Evolutionary conservation across 2,113 vertebrate species (phyloP).

Genomic region (Illadopsis cleaveri): DNA sequence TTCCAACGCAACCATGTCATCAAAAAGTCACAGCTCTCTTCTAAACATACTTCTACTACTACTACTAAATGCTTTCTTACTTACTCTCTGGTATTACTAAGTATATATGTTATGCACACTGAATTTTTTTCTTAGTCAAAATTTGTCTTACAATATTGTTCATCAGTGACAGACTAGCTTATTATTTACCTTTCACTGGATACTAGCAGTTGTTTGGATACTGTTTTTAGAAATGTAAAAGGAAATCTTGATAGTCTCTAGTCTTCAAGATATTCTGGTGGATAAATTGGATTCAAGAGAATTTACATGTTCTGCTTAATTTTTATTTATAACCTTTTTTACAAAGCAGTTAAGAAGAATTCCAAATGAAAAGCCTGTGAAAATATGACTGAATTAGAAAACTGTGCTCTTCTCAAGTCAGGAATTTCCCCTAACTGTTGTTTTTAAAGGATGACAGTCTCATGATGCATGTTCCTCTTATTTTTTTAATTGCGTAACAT

Average conservation of each 20-base stretch:
- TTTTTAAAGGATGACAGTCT: not conserved
- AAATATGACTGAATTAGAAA: not conserved
- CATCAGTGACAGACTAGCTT: not conserved
- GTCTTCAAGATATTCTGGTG: not conserved
- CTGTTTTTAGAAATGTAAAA: not conserved
- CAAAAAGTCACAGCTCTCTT: not conserved
- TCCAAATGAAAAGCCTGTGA: not conserved
- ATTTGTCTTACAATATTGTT: not conserved
- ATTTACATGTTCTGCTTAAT: not conserved
- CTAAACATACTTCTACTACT: not conserved
- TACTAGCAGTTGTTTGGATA: not conserved
- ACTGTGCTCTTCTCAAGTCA: not conserved
- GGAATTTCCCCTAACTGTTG: not conserved
- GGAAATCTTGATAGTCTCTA: not conserved
- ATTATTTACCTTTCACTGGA: not conserved
- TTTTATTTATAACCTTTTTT: not conserved
- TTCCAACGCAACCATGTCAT: fast-evolving
- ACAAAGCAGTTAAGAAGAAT: not conserved
- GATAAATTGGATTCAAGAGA: not conserved
- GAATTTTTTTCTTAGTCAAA: not conserved
- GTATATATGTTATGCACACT: fast-evolving
- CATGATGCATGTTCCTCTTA: not conserved
- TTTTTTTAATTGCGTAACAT: not conserved
- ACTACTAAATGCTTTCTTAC: not conserved
- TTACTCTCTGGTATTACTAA: not conserved